These are phyloP conservation scores for Lasiurus borealis DNA, from an alignment of 2,113 vertebrate species.

Conservation along the genomic window DNA sequence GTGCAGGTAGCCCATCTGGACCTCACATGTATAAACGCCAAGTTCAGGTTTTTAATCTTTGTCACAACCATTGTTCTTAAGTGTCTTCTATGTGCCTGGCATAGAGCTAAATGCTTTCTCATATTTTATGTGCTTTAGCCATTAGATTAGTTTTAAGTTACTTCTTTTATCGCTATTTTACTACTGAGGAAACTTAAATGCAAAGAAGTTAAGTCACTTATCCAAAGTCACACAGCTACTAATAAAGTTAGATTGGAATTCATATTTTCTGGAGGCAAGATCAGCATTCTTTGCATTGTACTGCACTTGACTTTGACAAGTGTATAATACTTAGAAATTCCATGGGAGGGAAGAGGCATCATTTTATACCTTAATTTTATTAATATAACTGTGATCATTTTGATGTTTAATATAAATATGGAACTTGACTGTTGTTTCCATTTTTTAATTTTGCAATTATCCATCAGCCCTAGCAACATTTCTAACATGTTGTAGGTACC, in stretches of 20 bases:
- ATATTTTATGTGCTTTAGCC: not conserved
- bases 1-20: too few species aligned
- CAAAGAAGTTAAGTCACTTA: constrained; percentile 15
- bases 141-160: not conserved
- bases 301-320: not conserved
- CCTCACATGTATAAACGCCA: not conserved
- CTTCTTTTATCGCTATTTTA: not conserved
- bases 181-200: not conserved
- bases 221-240: not conserved
- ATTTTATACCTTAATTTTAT: not conserved
- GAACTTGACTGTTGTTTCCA: not conserved
- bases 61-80: not conserved
- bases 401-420: not conserved
- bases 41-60: not conserved
- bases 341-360: not conserved
- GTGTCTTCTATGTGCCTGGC: not conserved
- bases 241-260: not conserved
- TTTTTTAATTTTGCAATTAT: not conserved
- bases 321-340: not conserved
- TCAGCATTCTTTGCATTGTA: not conserved
- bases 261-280: constrained; percentile 20
- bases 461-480: not conserved
- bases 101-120: not conserved
- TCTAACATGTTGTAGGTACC: not conserved
- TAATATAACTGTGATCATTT: not conserved